Evolutionary conservation across 2,888 invertebrate species (phyloP).

Genomic region (Steinernema carpocapsae): DNA sequence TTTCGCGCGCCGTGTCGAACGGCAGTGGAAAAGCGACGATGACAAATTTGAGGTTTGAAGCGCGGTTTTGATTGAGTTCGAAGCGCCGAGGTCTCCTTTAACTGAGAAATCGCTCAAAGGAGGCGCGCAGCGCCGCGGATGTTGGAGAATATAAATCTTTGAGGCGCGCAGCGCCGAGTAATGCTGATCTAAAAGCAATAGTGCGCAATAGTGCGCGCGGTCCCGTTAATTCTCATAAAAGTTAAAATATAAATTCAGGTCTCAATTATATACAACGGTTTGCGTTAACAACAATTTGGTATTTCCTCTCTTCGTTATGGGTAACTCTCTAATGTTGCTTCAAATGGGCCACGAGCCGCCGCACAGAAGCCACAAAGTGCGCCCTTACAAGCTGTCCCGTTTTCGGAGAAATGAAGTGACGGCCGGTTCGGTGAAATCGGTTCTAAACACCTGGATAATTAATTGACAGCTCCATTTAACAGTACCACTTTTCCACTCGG

Average conservation of each 20-base stretch:
- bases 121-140: too few species aligned
- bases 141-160: too few species aligned
- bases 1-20: too few species aligned
- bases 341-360: background rate
- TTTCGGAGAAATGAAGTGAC: background rate
- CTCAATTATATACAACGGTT: background rate
- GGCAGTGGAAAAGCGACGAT: too few species aligned
- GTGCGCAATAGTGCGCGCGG: too few species aligned
- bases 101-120: too few species aligned
- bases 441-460: background rate
- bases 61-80: too few species aligned
- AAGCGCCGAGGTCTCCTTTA: too few species aligned
- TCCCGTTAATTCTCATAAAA: background rate
- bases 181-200: too few species aligned
- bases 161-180: too few species aligned
- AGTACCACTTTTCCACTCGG: background rate
- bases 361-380: slow-evolving; percentile 4
- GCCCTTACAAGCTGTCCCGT: slow-evolving; percentile 7
- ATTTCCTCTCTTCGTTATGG: background rate
- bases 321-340: background rate
- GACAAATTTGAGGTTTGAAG: too few species aligned
- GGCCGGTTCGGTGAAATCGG: background rate
- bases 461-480: background rate
- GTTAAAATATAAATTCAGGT: background rate
- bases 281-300: slow-evolving; percentile 1